Evolutionary conservation across 2,113 vertebrate genomes (phyloP).

Genomic region (Cnemophilus loriae): DNA sequence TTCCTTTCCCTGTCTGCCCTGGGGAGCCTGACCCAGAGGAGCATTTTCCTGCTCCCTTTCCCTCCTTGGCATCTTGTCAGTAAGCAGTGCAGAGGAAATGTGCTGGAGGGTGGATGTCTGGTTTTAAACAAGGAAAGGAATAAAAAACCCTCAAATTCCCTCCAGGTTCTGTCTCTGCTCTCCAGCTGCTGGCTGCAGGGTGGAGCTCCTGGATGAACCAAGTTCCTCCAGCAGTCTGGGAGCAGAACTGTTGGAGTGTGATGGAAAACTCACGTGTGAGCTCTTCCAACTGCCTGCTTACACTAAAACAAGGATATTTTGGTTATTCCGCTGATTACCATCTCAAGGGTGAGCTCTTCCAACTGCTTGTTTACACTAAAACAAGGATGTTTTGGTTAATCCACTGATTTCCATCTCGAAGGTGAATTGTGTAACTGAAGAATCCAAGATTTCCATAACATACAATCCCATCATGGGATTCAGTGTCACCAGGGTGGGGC

Average conservation of each 20-base stretch:
- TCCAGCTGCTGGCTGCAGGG: not conserved
- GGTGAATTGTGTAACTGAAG: not conserved
- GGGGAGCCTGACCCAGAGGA: not conserved
- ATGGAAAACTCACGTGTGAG: accelerated
- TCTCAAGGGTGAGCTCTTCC: not conserved
- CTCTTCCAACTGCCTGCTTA: not conserved
- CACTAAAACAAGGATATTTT: not conserved
- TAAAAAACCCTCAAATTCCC: not conserved
- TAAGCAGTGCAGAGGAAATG: not conserved
- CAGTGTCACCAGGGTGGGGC: not conserved
- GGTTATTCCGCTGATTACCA: no score
- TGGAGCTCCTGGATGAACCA: not conserved
- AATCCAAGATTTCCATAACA: not conserved
- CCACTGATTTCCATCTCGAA: accelerated
- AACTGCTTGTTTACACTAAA: not conserved
- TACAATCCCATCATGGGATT: not conserved
- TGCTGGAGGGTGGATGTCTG: not conserved
- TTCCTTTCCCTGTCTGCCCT: not conserved
- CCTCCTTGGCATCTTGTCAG: not conserved
- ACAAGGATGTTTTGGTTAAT: not conserved
- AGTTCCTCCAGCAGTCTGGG: not conserved
- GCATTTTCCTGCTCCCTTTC: not conserved
- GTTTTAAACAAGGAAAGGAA: not conserved
- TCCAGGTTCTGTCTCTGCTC: not conserved
- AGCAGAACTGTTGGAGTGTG: not conserved